These are phyloP conservation scores for Tolmerus cingulatus DNA, from an alignment of 2,888 invertebrate genomes.

Conservation along the genomic window DNA sequence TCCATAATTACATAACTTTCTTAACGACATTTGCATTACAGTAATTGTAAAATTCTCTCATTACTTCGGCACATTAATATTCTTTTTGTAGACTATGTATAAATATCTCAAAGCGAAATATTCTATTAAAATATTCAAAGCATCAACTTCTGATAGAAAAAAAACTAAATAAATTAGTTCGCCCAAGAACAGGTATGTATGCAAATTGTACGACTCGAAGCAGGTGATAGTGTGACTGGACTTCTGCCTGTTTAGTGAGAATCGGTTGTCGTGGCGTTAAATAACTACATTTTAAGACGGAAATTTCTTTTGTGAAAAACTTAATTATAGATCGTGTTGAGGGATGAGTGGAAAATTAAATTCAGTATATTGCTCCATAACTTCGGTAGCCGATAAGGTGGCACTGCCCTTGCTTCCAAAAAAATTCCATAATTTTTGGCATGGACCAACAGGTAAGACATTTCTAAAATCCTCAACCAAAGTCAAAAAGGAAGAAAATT, in stretches of 20 bases:
- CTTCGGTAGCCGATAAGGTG: constrained; percentile 16
- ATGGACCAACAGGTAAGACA: constrained; percentile 41
- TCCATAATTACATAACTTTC: too few species aligned
- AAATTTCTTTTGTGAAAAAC: neutral
- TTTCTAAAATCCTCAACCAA: neutral
- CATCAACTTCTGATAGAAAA: neutral
- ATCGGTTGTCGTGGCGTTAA: neutral
- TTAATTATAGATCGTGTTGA: neutral
- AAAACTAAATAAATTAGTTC: neutral
- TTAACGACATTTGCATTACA: neutral
- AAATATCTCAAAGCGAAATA: neutral
- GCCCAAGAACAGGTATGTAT: neutral
- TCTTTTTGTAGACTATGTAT: neutral
- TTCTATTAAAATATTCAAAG: neutral
- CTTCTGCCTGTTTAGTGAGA: neutral
- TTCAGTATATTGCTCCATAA: constrained; percentile 22
- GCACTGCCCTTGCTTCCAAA: constrained; percentile 43
- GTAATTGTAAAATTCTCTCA: too few species aligned
- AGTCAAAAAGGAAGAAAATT: neutral
- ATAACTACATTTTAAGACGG: neutral
- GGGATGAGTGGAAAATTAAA: constrained; percentile 29
- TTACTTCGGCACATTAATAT: too few species aligned
- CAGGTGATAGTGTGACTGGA: neutral
- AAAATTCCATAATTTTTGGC: constrained; percentile 32
- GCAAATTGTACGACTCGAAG: neutral